Percentiles rank a stretch among this genome's conserved stretches.
Conservation (phyloP, 2,888 invertebrate species). For the Gymnocheta viridis region DNA sequence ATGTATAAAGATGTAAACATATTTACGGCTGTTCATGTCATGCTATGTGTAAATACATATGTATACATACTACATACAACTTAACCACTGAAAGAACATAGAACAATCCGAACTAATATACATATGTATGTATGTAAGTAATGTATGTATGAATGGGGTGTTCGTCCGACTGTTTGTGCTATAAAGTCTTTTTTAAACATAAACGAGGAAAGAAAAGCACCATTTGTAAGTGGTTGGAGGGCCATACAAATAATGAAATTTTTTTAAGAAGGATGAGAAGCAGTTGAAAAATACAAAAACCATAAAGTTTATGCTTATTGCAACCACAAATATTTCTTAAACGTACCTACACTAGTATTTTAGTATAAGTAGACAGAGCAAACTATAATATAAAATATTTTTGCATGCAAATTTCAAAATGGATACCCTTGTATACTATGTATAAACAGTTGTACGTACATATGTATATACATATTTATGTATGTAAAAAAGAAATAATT, state of each 20-base stretch:
- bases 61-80: not conserved
- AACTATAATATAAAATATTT: not conserved
- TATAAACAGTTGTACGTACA: no score
- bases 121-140: not conserved
- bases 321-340: constrained; percentile 77
- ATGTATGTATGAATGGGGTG: no score
- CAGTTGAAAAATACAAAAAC: not conserved
- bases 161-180: not conserved
- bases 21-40: not conserved
- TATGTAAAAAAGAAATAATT: no score
- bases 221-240: constrained; percentile 26
- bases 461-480: no score
- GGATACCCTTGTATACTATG: no score
- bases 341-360: not conserved
- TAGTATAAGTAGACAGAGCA: not conserved
- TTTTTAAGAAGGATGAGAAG: constrained; percentile 2
- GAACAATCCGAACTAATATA: not conserved
- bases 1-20: not conserved
- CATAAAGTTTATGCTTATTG: constrained; percentile 79
- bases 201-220: constrained; percentile 34
- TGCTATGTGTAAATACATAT: not conserved
- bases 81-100: not conserved
- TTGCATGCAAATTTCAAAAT: no score
- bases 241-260: not conserved
- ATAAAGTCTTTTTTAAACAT: constrained; percentile 23